Percentiles rank a stretch among this genome's conserved stretches.
Conservation (phyloP, 1,140 invertebrate species). For the Sminthurinus signatus region DNA sequence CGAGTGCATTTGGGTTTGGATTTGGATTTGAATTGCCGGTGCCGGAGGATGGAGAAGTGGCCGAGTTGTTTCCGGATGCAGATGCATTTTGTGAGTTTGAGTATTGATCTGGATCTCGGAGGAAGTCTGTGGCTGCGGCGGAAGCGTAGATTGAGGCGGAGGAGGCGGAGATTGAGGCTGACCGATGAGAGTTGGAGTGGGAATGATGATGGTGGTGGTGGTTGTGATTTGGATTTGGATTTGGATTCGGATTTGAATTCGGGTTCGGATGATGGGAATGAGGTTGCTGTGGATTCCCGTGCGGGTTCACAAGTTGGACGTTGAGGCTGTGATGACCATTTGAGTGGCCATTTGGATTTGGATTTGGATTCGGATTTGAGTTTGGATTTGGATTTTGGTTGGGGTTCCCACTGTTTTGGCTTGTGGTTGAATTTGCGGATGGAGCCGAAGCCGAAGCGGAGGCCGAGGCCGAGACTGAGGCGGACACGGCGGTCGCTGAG, state of each 20-base stretch:
- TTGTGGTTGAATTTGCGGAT: background rate
- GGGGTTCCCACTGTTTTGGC: slow-evolving; percentile 5
- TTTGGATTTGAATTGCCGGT: background rate
- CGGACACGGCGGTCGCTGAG: slow-evolving; percentile 6
- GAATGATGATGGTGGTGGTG: slow-evolving; percentile 17
- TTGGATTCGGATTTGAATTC: slow-evolving; percentile 6
- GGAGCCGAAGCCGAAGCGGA: background rate
- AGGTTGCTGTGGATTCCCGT: too few relatives aligned
- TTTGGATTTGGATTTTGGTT: too few relatives aligned
- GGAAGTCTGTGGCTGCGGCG: slow-evolving; percentile 7
- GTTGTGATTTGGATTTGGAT: too few relatives aligned
- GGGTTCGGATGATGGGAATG: background rate
- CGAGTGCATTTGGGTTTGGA: background rate
- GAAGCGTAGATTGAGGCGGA: background rate
- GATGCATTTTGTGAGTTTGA: background rate
- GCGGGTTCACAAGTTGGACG: background rate
- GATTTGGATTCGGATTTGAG: too few relatives aligned
- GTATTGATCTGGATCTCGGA: slow-evolving; percentile 23
- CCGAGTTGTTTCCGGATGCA: background rate
- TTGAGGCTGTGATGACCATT: slow-evolving; percentile 6
- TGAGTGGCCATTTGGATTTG: too few relatives aligned
- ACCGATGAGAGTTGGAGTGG: background rate
- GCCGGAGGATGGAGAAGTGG: background rate
- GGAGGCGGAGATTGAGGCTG: slow-evolving; percentile 5
- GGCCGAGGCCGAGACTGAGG: too few relatives aligned